Evolutionary conservation across 2,113 vertebrate genomes (phyloP).

Genomic region (Podarcis raffonei): DNA sequence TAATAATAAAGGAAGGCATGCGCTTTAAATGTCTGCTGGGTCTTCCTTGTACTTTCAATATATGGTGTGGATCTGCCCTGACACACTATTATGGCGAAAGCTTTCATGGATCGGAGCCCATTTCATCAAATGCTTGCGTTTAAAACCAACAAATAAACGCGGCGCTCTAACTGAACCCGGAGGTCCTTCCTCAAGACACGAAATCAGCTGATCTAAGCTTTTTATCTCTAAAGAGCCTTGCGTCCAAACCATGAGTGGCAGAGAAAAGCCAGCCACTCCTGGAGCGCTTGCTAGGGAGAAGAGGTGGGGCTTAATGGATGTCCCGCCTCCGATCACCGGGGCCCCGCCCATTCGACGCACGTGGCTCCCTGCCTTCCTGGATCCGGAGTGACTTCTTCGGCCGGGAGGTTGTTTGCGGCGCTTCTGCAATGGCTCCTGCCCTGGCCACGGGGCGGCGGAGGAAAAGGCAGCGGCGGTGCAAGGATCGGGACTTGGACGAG

Average conservation of each 20-base stretch:
- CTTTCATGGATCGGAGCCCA: no score
- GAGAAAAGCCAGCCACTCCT: not conserved
- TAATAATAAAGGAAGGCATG: no score
- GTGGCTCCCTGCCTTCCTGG: not conserved
- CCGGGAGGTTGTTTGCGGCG: not conserved
- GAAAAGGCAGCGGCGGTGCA: not conserved
- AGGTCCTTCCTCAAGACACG: no score
- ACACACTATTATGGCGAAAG: no score
- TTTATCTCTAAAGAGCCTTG: not conserved
- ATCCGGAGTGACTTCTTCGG: not conserved
- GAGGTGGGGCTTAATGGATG: not conserved
- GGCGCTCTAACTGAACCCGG: not conserved
- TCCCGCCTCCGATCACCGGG: not conserved
- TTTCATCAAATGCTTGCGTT: no score
- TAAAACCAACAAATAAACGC: no score
- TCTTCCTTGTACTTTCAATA: no score
- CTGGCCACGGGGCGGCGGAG: not conserved
- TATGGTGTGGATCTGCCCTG: no score
- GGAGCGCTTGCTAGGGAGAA: accelerated
- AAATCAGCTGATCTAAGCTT: not conserved
- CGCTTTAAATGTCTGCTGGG: no score
- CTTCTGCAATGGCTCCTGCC: not conserved
- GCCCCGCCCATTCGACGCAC: not conserved
- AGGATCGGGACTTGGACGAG: not conserved
- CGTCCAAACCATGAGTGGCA: not conserved